Evolutionary conservation across 2,113 vertebrate species (phyloP), one percentile per base, ranked within the genome.

Genomic region (Progne subis): DNA sequence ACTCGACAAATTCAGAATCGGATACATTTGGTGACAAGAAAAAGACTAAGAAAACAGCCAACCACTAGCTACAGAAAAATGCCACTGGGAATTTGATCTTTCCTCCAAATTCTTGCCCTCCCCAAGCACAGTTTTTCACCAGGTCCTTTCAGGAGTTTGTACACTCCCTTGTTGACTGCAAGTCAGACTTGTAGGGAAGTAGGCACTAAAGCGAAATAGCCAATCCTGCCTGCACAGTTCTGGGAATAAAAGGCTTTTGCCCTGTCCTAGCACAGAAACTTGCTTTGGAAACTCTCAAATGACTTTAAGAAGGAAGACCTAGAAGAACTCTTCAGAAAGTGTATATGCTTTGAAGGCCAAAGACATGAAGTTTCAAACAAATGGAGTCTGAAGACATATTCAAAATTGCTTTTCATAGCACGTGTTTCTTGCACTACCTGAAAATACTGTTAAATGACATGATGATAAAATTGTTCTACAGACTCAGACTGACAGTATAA

Each of bases 1-100:
- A 49, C 41, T 44, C 0, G 0, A 4, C 39, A 53, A 71, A 34
- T 72, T 59, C 55, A 39, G 19, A 25, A 55, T 0, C 64, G 37
- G 74, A 64, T 16, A 52, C 19, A 56, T 56, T 52, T n/a, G 53
- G 37, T 24, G 53, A 68, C 34, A 64, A 83, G 20, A 71, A 55
- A 57, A 85, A 44, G 26, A 39, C n/a, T 3, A 3, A 56, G 26
- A 34, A 86, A 60, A 81, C 1, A 7, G 37, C 29, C 32, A 86
- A 18, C 6, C 4, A 34, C 46, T 16, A 80, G 25, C 34, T 59
- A 53, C 28, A 76, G 49, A 90, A 77, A 77, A 83, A 60, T 21
- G 23, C 4, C 34, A n/a, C 23, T 14, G 12, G 9, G 24, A 84
- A 47, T 46, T 44, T 53, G 8, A 19, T 50, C 29, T 64, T 72